Base-by-base conservation (phyloP, 2,113 vertebrate genomes). In the Chamaea fasciata region DNA sequence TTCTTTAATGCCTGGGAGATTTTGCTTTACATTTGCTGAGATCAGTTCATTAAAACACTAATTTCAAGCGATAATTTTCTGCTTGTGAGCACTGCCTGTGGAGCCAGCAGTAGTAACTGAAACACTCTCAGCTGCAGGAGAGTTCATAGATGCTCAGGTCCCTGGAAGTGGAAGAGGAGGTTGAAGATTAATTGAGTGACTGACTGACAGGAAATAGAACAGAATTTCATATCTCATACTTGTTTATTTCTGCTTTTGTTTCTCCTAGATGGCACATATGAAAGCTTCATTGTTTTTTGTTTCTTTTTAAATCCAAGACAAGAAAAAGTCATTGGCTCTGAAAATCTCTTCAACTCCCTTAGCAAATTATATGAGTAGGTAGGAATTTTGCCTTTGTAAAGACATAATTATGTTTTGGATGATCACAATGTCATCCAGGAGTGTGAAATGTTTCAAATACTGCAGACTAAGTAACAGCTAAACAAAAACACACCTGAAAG, bases 41-140 rank as follows among this genome's bases (percentile, higher is more conserved):
- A 97, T 94, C 75, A 83, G 81, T 96, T 98, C 93, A 96, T 98
- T 97, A 98, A 98, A 98, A 97, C 89, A 96, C 96, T 97, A 97
- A 97, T 98, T 98, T 98, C 94, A 86, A 89, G 91, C 46, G 67
- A 93, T 96, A 98, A 97, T 98, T 98, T 97, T 98, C 96, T 97
- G 90, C 96, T 92, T 96, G 96, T 97, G 97, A 95, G 87, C 87
- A 63, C 20, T 84, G 28, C 80, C 1, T 31, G 90, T 41, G 68
- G 80, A 96, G 95, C 63, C 91, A 81, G 90, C 10, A 6, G 92
- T 85, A 95, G 92, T 26, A 23, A 23, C 85, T 65, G 84, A 91
- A 90, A 82, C 4, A 55, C 42, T 94, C 83, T 64, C 46, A 60
- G 95, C 95, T 95, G 90, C 95, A 87, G 85, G 75, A 95, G 62